Evolutionary conservation across 2,113 vertebrate genomes (phyloP).

Genomic region (Neogale vison): DNA sequence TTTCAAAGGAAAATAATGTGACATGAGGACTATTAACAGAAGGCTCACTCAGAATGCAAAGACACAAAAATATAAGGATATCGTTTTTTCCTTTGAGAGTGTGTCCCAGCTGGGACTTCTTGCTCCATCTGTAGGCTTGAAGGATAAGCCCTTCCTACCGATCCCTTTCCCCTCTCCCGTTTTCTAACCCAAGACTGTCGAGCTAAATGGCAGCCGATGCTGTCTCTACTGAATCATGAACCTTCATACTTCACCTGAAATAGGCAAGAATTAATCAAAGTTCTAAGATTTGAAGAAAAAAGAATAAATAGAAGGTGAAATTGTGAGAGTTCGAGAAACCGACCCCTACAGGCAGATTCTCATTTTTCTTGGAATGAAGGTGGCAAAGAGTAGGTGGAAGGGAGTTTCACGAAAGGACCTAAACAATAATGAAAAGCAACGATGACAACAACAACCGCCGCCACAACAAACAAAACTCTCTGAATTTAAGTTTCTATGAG

Average conservation of each 20-base stretch:
- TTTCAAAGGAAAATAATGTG: slow-evolving; percentile 64
- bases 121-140: slow-evolving; percentile 68
- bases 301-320: slow-evolving; percentile 36
- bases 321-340: background rate
- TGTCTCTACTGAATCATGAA: slow-evolving; percentile 83
- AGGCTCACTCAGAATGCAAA: slow-evolving; percentile 17
- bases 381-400: background rate
- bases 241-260: slow-evolving; percentile 78
- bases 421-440: slow-evolving; percentile 40
- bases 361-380: background rate
- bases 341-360: slow-evolving; percentile 10
- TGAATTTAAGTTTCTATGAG: background rate
- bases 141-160: slow-evolving; percentile 71
- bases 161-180: slow-evolving; percentile 80
- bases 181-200: slow-evolving; percentile 79
- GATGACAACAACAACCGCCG: background rate
- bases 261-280: slow-evolving; percentile 83
- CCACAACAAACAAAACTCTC: slow-evolving; percentile 5
- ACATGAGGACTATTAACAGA: slow-evolving; percentile 53
- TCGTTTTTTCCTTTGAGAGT: slow-evolving; percentile 41
- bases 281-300: slow-evolving; percentile 66
- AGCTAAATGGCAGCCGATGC: slow-evolving; percentile 80
- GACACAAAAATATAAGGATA: slow-evolving; percentile 34
- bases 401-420: background rate
- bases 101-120: slow-evolving; percentile 41